Evolutionary conservation across 1,140 invertebrate genomes (phyloP), one percentile per base, ranked within the genome.

Genomic region (Propsilocerus akamusi): DNA sequence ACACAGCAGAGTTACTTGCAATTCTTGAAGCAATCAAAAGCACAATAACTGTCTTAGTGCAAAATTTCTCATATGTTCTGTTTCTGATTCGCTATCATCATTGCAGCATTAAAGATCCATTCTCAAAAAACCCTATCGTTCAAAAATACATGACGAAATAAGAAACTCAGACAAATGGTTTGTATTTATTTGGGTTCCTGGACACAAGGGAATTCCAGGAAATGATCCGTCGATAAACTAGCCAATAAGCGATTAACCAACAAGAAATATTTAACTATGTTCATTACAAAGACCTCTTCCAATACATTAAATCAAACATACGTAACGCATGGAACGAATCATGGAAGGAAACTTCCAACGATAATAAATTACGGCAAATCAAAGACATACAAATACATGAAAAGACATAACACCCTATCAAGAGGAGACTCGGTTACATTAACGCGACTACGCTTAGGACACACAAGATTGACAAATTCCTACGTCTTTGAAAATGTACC

Each of bases 211-310:
- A 8, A 53, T 53, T 26, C 11, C 23, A 11, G 30, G 49, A n/a
- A 53, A 53, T 26, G 41, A 50, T 37, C 6, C 0, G 52, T 23
- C 20, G 52, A 53, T 24, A n/a, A 41, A 17, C 49, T 53, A 3
- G 52, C 52, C 2, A 53, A 48, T 11, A 8, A 5, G 47, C 52
- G 4, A 53, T 50, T 10, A 17, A 10, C 24, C 12, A 46, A 46
- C 4, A 10, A n/a, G 10, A 20, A n/a, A n/a, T 17, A 4, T 22
- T 46, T 17, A 22, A 10, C 11, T 10, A 17, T 23, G 10, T 46
- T 46, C n/a, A n/a, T 14, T 46, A 46, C 20, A 46, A 4, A 46
- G 41, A 46, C 17, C 11, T 46, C 10, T 22, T 22, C 10, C 14
- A n/a, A 46, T 22, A 17, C 17, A 46, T 46, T 22, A 46, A 46